Conservation (phyloP, 2,113 vertebrate genomes). For the Aptenodytes forsteri region DNA sequence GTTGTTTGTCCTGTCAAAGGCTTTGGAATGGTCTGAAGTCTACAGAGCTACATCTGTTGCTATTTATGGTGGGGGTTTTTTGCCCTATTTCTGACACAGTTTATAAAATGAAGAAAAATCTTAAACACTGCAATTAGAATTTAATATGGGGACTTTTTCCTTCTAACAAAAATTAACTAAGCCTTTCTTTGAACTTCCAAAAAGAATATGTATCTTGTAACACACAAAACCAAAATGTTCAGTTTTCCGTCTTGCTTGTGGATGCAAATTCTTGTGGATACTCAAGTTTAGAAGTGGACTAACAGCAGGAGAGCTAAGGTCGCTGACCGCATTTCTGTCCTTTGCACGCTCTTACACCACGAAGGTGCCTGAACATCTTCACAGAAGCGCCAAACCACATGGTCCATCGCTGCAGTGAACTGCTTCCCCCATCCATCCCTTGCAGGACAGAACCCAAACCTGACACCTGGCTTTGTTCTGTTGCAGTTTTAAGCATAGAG, state of each 20-base stretch:
- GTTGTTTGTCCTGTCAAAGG: constrained; percentile 43
- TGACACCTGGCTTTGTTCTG: not conserved
- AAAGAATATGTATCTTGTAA: not conserved
- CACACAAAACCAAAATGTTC: not conserved
- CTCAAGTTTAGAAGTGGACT: not conserved
- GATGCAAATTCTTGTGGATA: not conserved
- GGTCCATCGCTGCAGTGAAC: accelerated
- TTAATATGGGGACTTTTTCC: constrained; percentile 8
- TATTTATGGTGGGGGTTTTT: not conserved
- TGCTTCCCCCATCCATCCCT: not conserved
- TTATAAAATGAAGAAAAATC: constrained; percentile 54
- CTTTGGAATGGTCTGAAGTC: constrained; percentile 42
- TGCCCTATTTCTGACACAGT: constrained; percentile 29
- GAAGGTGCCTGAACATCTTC: not conserved
- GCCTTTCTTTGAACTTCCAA: not conserved
- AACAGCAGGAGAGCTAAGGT: not conserved
- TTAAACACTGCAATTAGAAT: constrained; percentile 33
- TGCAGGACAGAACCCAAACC: not conserved
- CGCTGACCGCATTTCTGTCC: not conserved
- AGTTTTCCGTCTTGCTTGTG: not conserved
- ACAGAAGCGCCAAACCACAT: not conserved
- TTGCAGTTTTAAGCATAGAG: not conserved
- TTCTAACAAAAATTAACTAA: constrained; percentile 7
- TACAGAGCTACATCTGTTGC: constrained; percentile 63
- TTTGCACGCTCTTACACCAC: not conserved